Base-by-base conservation (phyloP, 92 coral and sea anemone genomes). In the Scolanthus callimorphus region DNA sequence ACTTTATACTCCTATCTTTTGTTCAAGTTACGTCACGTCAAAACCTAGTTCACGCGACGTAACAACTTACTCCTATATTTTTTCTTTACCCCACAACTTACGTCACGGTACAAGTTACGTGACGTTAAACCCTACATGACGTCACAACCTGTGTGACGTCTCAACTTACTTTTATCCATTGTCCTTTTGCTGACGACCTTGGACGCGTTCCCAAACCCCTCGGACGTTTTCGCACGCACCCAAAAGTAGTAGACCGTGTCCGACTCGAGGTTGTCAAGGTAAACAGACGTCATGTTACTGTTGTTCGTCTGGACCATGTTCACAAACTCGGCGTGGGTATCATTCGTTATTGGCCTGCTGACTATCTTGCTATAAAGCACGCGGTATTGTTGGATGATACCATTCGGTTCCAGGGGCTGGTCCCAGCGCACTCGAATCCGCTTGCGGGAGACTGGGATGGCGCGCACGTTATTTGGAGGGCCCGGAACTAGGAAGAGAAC, bases 401-500 rank as follows among this genome's bases (percentile, higher is more conserved):
- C 97, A 62, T 91, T 91, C 3, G 97, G 97, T 29, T 91, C 83
- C 37, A 63, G 65, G 10, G 97, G 97, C 45, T 63, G 70, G 29
- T 81, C 70, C 97, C 97, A 91, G n/a, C 78, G 69, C 29, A 88
- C 77, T 20, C 95, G 95, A 65, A 91, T 88, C 21, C 73, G 59
- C 25, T 64, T 65, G 49, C 74, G 84, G 49, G 80, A 91, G 71
- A 85, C 90, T 29, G 89, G 83, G 28, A 88, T 72, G 48, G 96
- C 97, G 20, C 60, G 87, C 27, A 91, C 81, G 21, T 59, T 38
- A 51, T 54, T 77, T 22, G 97, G 97, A 70, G 96, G 77, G 27
- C 97, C 97, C 39, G 97, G 97, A 27, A 83, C 97, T 91, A 78
- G n/a, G n/a, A n/a, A n/a, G n/a, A n/a, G n/a, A n/a, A n/a, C n/a